phyloP scores from a whole-genome alignment of 2,113 vertebrate genomes.

The Daboia siamensis region DNA sequence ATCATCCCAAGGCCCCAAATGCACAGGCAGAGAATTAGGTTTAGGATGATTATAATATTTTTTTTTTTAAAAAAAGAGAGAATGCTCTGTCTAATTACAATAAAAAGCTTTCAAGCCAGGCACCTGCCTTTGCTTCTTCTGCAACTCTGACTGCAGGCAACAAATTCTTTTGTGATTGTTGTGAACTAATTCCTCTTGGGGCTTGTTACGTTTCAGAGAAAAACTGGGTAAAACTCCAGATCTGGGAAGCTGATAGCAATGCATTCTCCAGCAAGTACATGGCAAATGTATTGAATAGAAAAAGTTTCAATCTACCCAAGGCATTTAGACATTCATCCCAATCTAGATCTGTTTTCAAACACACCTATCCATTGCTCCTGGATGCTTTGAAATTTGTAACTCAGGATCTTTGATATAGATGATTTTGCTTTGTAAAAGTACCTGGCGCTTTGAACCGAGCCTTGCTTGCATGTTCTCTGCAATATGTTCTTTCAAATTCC shows the following conservation, averaged over 20 bases:
- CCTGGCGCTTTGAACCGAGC: background rate
- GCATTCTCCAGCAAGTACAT: conserved; percentile 8
- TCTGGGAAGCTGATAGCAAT: conserved; percentile 10
- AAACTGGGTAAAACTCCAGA: conserved; percentile 22
- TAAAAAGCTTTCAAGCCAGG: conserved; percentile 12
- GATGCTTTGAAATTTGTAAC: background rate
- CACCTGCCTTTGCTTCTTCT: conserved; percentile 6
- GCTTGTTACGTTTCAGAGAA: background rate
- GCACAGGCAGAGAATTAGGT: conserved; percentile 30
- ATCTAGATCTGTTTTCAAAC: background rate
- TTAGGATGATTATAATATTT: conserved; percentile 18
- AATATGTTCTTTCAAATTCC: background rate
- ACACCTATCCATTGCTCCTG: background rate
- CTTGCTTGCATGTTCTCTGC: background rate
- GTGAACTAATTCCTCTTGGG: conserved; percentile 21
- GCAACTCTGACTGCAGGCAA: conserved; percentile 3
- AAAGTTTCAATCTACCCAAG: background rate
- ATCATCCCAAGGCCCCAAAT: conserved; percentile 11
- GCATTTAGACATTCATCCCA: background rate
- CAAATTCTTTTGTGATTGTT: background rate
- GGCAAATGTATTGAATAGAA: conserved; percentile 4
- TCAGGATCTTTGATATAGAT: background rate
- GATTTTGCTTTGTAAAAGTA: background rate
- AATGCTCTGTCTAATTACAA: conserved; percentile 30
- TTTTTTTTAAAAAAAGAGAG: conserved; percentile 1